These are phyloP conservation scores for Terrapene triunguis DNA, from an alignment of 2,113 vertebrate genomes.

Conservation along the genomic window DNA sequence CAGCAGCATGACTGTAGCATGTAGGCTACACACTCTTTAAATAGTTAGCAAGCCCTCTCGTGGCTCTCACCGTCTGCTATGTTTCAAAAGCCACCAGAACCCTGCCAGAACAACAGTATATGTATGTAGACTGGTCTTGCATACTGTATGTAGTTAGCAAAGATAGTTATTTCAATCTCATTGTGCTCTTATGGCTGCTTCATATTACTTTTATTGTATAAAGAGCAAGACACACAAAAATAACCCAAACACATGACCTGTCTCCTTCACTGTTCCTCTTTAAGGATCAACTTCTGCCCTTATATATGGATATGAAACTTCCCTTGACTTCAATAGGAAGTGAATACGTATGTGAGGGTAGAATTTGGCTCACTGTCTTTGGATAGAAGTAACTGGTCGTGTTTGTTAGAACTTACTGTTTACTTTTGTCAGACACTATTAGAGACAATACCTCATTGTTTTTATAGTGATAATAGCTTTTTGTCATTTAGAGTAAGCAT, in stretches of 20 bases:
- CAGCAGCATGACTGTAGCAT: neutral
- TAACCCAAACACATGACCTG: neutral
- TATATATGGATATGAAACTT: neutral
- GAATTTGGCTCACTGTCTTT: neutral
- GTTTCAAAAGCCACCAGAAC: neutral
- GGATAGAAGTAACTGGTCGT: neutral
- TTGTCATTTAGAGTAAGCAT: neutral
- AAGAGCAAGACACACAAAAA: neutral
- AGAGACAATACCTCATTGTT: neutral
- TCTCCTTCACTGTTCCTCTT: neutral
- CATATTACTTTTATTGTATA: neutral
- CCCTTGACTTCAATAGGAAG: neutral
- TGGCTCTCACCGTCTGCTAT: neutral
- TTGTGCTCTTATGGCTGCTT: neutral
- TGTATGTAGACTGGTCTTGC: neutral
- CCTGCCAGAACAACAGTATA: neutral
- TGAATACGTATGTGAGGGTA: neutral
- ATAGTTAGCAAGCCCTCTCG: neutral
- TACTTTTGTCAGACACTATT: neutral
- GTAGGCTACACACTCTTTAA: neutral
- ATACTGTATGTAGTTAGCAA: neutral
- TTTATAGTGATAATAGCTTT: neutral
- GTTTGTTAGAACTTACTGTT: rapidly evolving
- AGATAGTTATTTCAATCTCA: neutral
- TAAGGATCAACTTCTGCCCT: neutral